Percentiles rank a stretch among this genome's conserved stretches.
phyloP scores from a whole-genome alignment of 2,113 vertebrate species.

The Neoarius graeffei region DNA sequence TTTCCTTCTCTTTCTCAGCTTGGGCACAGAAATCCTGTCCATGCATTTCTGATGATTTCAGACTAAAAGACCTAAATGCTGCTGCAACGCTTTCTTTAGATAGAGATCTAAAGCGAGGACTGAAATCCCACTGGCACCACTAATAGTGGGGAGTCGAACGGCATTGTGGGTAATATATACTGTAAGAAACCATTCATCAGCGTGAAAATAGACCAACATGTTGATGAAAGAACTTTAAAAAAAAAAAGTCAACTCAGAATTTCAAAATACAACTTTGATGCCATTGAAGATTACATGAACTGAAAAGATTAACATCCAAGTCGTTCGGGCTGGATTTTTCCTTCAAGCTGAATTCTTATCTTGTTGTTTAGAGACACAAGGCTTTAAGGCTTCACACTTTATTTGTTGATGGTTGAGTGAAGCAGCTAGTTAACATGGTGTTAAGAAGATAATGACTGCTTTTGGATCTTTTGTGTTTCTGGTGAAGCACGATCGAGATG shows the following conservation, averaged over 20 bases:
- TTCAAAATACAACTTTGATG: not conserved
- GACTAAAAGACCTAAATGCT: not conserved
- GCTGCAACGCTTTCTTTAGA: not conserved
- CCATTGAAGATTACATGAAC: too few relatives aligned
- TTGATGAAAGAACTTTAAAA: not conserved
- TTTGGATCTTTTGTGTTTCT: slow-evolving; percentile 27
- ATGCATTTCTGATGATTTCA: not conserved
- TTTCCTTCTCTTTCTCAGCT: not conserved
- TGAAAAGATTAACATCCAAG: not conserved
- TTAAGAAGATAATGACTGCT: slow-evolving; percentile 5
- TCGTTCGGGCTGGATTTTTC: not conserved
- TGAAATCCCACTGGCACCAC: not conserved
- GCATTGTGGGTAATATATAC: not conserved
- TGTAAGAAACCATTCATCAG: not conserved
- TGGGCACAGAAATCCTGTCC: not conserved
- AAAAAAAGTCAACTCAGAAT: not conserved
- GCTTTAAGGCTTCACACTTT: not conserved
- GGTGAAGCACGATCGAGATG: not conserved
- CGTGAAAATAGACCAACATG: not conserved
- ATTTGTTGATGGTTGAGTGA: slow-evolving; percentile 18
- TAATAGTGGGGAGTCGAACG: not conserved
- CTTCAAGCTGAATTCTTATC: not conserved
- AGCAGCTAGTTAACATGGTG: not conserved
- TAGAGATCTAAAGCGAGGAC: not conserved
- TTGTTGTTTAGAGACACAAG: not conserved